These are phyloP conservation scores for Lissonota sp. DNA, from an alignment of 2,888 invertebrate species.

Conservation along the genomic window DNA sequence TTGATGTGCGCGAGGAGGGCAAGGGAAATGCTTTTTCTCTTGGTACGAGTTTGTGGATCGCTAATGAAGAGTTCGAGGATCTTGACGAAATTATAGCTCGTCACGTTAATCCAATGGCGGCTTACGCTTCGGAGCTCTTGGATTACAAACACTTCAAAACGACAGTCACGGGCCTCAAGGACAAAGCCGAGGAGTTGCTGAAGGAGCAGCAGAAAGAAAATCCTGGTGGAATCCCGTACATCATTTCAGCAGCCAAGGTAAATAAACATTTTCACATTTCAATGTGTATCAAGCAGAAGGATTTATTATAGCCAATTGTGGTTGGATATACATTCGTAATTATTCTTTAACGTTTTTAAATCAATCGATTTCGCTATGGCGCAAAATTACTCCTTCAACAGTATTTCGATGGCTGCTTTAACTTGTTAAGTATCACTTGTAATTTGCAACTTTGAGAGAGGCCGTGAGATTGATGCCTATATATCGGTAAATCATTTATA, in stretches of 20 bases:
- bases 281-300: no score
- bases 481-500: no score
- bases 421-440: no score
- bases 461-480: no score
- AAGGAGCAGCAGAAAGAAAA: conserved; percentile 95
- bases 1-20: conserved; percentile 97
- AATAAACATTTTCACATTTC: conserved; percentile 21
- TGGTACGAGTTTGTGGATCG: conserved; percentile 94
- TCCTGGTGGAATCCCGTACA: conserved; percentile 94
- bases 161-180: conserved; percentile 91
- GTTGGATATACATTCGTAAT: no score
- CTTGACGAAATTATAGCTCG: conserved; percentile 99
- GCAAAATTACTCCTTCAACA: no score
- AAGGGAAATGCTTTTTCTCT: conserved; percentile 98
- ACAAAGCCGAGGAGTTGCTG: conserved; percentile 94
- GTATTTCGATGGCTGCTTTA: no score
- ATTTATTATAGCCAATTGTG: no score
- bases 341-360: no score
- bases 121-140: conserved; percentile 94
- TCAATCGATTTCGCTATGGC: no score
- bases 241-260: conserved; percentile 91
- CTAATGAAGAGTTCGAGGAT: conserved; percentile 97
- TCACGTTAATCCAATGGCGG: conserved; percentile 98
- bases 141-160: conserved; percentile 96
- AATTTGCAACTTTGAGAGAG: no score